Evolutionary conservation across 1,140 invertebrate genomes (phyloP), one percentile per base, ranked within the genome.

Genomic region (Aradophagus sp.): DNA sequence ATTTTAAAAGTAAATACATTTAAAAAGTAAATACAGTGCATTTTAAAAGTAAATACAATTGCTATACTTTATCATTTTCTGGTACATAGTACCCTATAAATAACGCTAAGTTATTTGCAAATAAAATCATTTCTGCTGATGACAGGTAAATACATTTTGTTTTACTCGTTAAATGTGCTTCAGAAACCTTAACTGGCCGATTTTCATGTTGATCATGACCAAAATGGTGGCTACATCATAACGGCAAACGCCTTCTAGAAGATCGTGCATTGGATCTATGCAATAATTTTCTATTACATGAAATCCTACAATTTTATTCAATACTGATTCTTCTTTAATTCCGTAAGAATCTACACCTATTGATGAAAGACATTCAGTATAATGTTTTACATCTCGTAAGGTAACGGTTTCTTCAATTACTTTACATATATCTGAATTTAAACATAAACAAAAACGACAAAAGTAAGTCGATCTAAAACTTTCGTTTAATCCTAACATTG

Each of bases 401-500:
- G 13, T 1, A n/a, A 8, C 2, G 23, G 12, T 8, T 19, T 32
- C 3, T 41, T 55, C 38, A n/a, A 55, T 20, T 2, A 42, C 15
- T n/a, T 42, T 36, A 26, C 12, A 20, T 16, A 44, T 14, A 26
- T 27, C 2, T 27, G 12, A 23, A 1, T 11, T 13, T 12, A n/a
- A 14, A 14, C 26, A 41, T 11, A 27, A 36, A 23, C 59, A 67
- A 38, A 67, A 56, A 0, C 63, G 12, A 58, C 65, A 68, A 17
- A 34, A 6, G 14, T 44, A 41, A 5, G 7, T 58, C 5, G 34
- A 7, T 4, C 5, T 31, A 19, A 59, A 68, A 36, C 45, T 59
- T 68, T 68, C 55, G n/a, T 42, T n/a, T n/a, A 68, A 58, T 12
- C 45, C 53, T 2, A 50, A 42, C 16, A 67, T 41, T 4, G 42